Evolutionary conservation across 2,797 vertebrate species (phyloP), one percentile per base, ranked within the genome.

Genomic region (Steatocranus sp.): DNA sequence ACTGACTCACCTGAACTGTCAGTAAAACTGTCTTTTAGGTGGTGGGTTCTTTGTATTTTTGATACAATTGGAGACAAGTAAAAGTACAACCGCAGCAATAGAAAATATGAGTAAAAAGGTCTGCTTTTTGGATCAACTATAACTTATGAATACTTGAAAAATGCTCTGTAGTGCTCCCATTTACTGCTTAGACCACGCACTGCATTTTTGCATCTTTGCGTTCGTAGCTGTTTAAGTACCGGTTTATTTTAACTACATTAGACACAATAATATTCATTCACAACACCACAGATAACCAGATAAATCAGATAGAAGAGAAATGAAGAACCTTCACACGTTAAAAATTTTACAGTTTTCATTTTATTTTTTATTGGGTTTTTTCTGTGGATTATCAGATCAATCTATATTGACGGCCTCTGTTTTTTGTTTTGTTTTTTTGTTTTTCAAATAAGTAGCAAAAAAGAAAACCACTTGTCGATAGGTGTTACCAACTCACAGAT

Each of bases 351-450:
- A 46, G 3, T n/a, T 30, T 73, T 73, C 5, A 11, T 70, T 73
- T 0, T 0, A 5, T 27, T 48, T 48, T 27, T 46, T 0, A 0
- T 32, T 58, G 54, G 0, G 3, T 0, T 5, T 14, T 73, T 73
- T 12, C 6, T 46, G 25, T 30, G 68, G 25, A 48, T 30, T 6
- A 73, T 27, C 68, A 12, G 68, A 27, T 46, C 14, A 18, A 27
- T 73, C 0, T 1, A n/a, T 12, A 4, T 43, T 68, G 38, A 25
- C 12, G 2, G 8, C 36, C 36, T 68, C 63, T 0, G 8, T 36
- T 20, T 41, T 68, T 66, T 20, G 7, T 41, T 14, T 66, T 15
- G 1, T 23, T 23, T 38, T 30, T 58, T 10, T 2, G 0, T 0
- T 58, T 68, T 63, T 63, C 20, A 43, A 68, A 41, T 43, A 68